These are phyloP conservation scores for Halcyon chelicuti DNA, from an alignment of 2,797 vertebrate genomes.

Conservation along the genomic window DNA sequence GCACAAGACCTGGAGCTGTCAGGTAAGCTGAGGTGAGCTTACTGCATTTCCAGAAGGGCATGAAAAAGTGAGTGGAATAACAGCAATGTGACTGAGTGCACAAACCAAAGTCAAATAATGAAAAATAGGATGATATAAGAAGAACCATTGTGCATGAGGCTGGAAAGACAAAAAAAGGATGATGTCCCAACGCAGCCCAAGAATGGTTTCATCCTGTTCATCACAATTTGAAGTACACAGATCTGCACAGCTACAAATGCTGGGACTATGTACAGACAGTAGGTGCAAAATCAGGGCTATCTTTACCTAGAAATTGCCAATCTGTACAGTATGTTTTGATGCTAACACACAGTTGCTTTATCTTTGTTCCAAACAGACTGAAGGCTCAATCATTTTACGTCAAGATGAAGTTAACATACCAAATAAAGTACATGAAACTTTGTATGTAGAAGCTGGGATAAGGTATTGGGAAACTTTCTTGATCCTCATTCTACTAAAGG, in stretches of 20 bases:
- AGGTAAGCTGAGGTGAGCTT: slow-evolving; percentile 28
- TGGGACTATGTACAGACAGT: not conserved
- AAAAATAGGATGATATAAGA: not conserved
- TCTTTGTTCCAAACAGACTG: not conserved
- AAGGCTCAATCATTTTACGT: not conserved
- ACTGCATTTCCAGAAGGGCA: not conserved
- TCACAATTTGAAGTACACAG: not conserved
- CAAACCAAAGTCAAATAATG: not conserved
- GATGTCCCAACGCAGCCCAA: not conserved
- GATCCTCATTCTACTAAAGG: not conserved
- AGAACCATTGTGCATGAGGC: not conserved
- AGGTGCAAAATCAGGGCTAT: not conserved
- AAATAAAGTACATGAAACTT: not conserved
- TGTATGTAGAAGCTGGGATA: not conserved
- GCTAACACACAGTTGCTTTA: not conserved
- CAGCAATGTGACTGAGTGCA: not conserved
- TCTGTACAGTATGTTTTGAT: not conserved
- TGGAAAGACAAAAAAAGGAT: not conserved
- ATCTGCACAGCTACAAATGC: not conserved
- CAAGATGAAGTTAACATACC: not conserved
- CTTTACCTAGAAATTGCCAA: not conserved
- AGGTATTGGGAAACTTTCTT: not conserved
- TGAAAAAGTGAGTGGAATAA: not conserved
- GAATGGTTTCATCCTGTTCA: not conserved
- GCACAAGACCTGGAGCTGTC: not conserved